Percentiles rank a stretch among this genome's conserved stretches.
Evolutionary conservation across 2,888 invertebrate genomes (phyloP).

Genomic region (Nephrocerus scutellatus): DNA sequence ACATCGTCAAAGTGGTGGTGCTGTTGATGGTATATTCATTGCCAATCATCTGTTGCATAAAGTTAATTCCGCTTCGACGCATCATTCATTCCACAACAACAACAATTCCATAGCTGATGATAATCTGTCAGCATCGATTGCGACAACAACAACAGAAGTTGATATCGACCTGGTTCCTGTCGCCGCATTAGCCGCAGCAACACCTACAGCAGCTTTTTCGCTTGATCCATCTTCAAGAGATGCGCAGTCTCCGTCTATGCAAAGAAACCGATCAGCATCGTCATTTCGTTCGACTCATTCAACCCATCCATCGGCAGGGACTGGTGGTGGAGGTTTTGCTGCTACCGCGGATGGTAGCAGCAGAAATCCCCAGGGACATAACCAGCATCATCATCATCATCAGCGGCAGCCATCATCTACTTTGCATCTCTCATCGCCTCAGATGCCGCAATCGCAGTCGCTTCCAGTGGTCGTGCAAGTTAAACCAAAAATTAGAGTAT

Average conservation of each 20-base stretch:
- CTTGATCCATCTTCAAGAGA: slow-evolving; percentile 29
- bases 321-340: no score
- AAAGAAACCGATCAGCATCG: slow-evolving; percentile 27
- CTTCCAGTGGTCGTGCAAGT: slow-evolving; percentile 26
- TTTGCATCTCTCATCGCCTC: no score
- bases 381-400: no score
- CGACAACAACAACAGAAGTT: slow-evolving; percentile 40
- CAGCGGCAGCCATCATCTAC: no score
- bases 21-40: neutral
- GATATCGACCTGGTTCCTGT: slow-evolving; percentile 40
- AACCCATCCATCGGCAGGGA: no score
- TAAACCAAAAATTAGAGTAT: slow-evolving; percentile 35
- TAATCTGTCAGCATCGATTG: slow-evolving; percentile 37
- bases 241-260: slow-evolving; percentile 28
- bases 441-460: slow-evolving; percentile 20
- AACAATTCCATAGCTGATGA: slow-evolving; percentile 24
- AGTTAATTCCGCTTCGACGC: slow-evolving; percentile 9
- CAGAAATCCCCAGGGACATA: no score
- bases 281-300: slow-evolving; percentile 36
- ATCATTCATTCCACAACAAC: slow-evolving; percentile 12
- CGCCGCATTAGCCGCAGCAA: slow-evolving; percentile 2
- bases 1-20: slow-evolving; percentile 7
- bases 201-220: slow-evolving; percentile 1
- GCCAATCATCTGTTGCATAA: no score
- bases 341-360: no score